A percentile compares a stretch with the other conserved stretches of the same genome.
Evolutionary conservation across 2,888 invertebrate genomes (phyloP).

Genomic region (Drosophila neonasuta): DNA sequence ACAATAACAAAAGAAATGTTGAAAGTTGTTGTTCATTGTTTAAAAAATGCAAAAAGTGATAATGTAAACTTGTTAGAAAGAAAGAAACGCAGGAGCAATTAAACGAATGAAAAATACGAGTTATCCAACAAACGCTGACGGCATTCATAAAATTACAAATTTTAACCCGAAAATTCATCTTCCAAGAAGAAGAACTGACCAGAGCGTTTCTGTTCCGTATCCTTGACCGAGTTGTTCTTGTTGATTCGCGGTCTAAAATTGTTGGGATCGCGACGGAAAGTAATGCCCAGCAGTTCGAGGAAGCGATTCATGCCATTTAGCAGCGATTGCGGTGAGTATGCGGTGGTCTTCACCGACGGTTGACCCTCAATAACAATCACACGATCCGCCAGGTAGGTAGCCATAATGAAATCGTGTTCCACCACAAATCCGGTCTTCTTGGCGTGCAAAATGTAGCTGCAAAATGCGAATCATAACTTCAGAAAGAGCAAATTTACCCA

Average conservation of each 20-base stretch:
- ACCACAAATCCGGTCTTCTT: slow-evolving; percentile 99
- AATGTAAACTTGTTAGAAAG: slow-evolving; percentile 22
- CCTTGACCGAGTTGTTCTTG: slow-evolving; percentile 98
- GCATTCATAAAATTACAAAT: slow-evolving; percentile 40
- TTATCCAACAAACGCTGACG: slow-evolving; percentile 45
- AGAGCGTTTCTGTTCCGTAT: slow-evolving; percentile 97
- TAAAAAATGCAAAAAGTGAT: slow-evolving; percentile 51
- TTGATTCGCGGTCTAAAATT: slow-evolving; percentile 99
- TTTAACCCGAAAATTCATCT: slow-evolving; percentile 83
- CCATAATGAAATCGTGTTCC: slow-evolving; percentile 99
- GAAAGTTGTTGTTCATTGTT: slow-evolving; percentile 40
- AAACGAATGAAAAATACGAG: slow-evolving; percentile 31
- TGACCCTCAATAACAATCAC: slow-evolving; percentile 99
- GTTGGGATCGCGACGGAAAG: slow-evolving; percentile 99
- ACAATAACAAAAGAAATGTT: slow-evolving; percentile 61
- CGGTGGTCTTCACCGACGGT: slow-evolving; percentile 94
- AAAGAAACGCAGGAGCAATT: slow-evolving; percentile 34
- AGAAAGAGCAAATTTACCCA: too few relatives aligned
- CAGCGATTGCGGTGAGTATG: slow-evolving; percentile 95
- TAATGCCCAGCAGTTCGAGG: slow-evolving; percentile 96
- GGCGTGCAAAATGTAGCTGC: slow-evolving; percentile 96
- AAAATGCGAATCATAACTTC: neutral
- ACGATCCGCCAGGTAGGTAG: slow-evolving; percentile 98
- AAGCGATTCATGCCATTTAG: slow-evolving; percentile 99
- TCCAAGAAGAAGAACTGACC: slow-evolving; percentile 99